phyloP scores from a whole-genome alignment of 1,140 invertebrate species.

The Drosophila nannoptera region DNA sequence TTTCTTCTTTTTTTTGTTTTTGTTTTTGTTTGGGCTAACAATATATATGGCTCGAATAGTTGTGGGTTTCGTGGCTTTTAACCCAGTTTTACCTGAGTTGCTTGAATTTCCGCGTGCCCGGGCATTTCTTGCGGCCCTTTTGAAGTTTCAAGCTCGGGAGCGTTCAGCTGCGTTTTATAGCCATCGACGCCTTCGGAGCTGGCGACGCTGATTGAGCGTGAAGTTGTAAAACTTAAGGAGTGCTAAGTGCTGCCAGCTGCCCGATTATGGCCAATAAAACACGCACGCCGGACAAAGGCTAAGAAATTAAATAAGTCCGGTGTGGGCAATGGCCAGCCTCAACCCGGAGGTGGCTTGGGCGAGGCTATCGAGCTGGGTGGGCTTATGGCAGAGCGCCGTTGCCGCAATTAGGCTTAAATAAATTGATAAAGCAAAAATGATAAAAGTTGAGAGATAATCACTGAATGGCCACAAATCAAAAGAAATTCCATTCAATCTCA shows the following conservation, averaged over 20 bases:
- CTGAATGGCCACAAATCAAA: too few species aligned
- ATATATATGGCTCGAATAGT: constrained; percentile 17
- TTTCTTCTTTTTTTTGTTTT: neutral
- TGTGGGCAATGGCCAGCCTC: constrained; percentile 24
- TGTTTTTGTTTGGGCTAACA: constrained; percentile 18
- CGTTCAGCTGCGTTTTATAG: constrained; percentile 46
- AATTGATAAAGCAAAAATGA: neutral
- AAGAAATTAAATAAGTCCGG: constrained; percentile 58
- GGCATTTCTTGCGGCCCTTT: constrained; percentile 27
- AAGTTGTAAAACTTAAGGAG: constrained; percentile 77
- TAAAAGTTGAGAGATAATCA: too few species aligned
- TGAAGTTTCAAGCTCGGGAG: constrained; percentile 65
- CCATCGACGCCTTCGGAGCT: constrained; percentile 31
- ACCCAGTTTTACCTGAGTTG: neutral
- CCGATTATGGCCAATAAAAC: constrained; percentile 68
- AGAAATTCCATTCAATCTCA: too few species aligned
- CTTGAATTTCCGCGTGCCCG: neutral
- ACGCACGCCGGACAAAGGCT: constrained; percentile 42
- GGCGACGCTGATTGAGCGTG: constrained; percentile 67
- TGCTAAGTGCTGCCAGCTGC: constrained; percentile 60
- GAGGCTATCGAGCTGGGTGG: constrained; percentile 15
- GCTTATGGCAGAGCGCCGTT: constrained; percentile 4
- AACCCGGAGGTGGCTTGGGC: constrained; percentile 19
- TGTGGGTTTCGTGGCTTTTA: constrained; percentile 6
- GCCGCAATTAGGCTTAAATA: constrained; percentile 3